Evolutionary conservation across 2,113 vertebrate species (phyloP).

Genomic region (Coracopsis vasa): DNA sequence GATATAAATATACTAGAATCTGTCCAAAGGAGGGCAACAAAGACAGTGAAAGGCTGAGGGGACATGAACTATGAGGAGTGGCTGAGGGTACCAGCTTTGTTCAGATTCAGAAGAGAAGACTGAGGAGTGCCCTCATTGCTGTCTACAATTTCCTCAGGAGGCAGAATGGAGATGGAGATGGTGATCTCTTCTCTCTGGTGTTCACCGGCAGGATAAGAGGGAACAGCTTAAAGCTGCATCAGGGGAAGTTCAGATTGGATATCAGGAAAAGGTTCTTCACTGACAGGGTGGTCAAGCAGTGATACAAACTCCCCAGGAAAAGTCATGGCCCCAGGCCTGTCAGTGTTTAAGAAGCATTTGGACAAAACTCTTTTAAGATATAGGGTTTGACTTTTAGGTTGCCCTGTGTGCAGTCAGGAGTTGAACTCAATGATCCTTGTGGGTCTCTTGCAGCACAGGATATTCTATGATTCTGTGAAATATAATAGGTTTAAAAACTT

Average conservation of each 20-base stretch:
- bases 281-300: neutral
- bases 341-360: neutral
- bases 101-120: neutral
- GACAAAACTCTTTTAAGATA: neutral
- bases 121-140: neutral
- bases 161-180: fast-evolving
- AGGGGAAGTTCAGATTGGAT: neutral
- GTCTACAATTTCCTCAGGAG: neutral
- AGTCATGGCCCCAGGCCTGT: neutral
- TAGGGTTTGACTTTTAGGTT: neutral
- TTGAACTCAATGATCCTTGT: neutral
- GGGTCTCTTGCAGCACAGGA: neutral
- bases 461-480: neutral
- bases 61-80: neutral
- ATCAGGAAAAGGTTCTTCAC: neutral
- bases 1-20: neutral
- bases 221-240: neutral
- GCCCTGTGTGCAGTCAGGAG: neutral
- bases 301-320: neutral
- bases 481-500: neutral
- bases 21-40: neutral
- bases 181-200: neutral
- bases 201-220: fast-evolving
- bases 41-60: neutral
- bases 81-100: neutral